Evolutionary conservation across 2,113 vertebrate genomes (phyloP).

Genomic region (Capreolus pygargus): DNA sequence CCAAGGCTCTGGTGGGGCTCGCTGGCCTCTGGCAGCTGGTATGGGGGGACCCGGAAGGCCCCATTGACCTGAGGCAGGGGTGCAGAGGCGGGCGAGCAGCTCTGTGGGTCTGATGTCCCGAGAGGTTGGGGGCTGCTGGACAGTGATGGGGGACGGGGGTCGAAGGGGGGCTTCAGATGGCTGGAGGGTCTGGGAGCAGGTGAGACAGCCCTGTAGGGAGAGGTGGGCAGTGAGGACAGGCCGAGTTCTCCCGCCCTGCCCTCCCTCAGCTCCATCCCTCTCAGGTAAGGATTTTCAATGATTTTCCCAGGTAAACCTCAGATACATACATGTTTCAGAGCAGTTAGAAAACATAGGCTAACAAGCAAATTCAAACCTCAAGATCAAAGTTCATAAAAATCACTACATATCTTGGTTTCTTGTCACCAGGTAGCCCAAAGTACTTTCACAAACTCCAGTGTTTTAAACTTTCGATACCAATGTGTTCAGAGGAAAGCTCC

Average conservation of each 20-base stretch:
- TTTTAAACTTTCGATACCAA: not conserved
- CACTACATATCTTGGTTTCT: accelerated
- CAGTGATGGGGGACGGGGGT: not conserved
- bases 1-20: not conserved
- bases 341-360: not conserved
- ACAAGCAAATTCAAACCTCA: not conserved
- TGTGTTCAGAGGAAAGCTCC: not conserved
- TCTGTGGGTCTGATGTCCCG: not conserved
- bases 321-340: accelerated
- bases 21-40: not conserved
- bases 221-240: not conserved
- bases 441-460: not conserved
- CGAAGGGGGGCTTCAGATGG: constrained; percentile 63
- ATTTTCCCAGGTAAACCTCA: not conserved
- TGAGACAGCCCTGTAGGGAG: constrained; percentile 78
- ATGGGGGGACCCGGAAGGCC: not conserved
- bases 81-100: not conserved
- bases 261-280: not conserved
- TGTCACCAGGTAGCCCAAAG: not conserved
- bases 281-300: not conserved
- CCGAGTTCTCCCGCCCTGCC: not conserved
- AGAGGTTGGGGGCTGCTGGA: not conserved
- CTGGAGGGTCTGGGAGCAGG: constrained; percentile 73
- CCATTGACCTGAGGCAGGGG: constrained; percentile 44
- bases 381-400: not conserved